Evolutionary conservation across 2,888 invertebrate species (phyloP).

Genomic region (Brachypalpus laphriformis): DNA sequence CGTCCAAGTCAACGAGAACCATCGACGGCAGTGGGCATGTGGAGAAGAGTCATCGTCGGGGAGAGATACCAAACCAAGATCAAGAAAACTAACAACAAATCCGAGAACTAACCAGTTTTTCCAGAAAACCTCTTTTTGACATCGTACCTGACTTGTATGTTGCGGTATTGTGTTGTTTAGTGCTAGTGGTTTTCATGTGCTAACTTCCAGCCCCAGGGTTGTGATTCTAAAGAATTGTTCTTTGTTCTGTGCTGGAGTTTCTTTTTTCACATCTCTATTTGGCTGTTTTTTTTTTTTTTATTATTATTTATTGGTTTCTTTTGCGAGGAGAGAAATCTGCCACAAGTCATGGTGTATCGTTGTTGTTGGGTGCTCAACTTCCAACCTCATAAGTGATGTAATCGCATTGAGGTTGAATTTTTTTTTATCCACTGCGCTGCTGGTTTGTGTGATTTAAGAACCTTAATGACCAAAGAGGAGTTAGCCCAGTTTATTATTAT

Average conservation of each 20-base stretch:
- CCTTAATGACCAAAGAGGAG: slow-evolving; percentile 46
- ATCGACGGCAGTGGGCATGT: neutral
- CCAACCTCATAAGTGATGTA: slow-evolving; percentile 64
- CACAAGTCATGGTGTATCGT: slow-evolving; percentile 29
- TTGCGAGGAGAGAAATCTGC: slow-evolving; percentile 44
- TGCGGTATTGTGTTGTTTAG: slow-evolving; percentile 39
- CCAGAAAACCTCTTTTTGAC: slow-evolving; percentile 61
- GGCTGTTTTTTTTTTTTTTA: slow-evolving; percentile 10
- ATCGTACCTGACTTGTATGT: slow-evolving; percentile 44
- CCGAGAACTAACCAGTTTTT: slow-evolving; percentile 68
- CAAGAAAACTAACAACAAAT: slow-evolving; percentile 49
- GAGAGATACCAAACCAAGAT: slow-evolving; percentile 12
- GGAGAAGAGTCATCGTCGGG: neutral
- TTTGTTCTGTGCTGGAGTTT: slow-evolving; percentile 55
- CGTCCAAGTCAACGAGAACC: slow-evolving; percentile 25
- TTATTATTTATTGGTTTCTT: slow-evolving; percentile 30
- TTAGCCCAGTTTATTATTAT: slow-evolving; percentile 62
- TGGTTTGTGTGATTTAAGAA: slow-evolving; percentile 57
- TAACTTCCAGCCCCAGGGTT: slow-evolving; percentile 30
- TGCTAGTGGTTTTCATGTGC: slow-evolving; percentile 11
- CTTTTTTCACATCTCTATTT: slow-evolving; percentile 45
- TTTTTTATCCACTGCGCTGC: neutral
- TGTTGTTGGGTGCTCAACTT: slow-evolving; percentile 34
- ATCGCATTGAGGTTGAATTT: slow-evolving; percentile 58
- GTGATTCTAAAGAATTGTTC: slow-evolving; percentile 58